These are phyloP conservation scores for Steinernema scapterisci DNA, from an alignment of 2,888 invertebrate genomes.

Conservation along the genomic window DNA sequence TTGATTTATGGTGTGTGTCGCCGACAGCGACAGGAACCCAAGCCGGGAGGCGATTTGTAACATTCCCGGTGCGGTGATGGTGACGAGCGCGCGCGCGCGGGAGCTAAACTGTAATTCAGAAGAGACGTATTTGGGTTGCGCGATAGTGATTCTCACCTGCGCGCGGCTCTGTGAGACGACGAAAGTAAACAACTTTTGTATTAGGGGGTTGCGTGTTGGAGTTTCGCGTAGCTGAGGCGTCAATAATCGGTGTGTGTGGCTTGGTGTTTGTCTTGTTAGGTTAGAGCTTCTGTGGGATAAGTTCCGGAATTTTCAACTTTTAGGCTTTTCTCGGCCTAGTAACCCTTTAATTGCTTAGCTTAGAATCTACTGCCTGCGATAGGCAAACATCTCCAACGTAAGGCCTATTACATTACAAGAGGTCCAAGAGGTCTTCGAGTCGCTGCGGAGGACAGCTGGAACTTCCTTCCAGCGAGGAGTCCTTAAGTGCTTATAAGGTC, in stretches of 20 bases:
- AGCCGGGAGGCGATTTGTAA: constrained; percentile 9
- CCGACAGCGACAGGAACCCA: constrained; percentile 18
- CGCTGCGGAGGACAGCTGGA: constrained; percentile 11
- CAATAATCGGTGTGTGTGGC: no score
- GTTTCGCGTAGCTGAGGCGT: no score
- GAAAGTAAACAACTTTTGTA: background rate
- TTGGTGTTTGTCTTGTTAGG: no score
- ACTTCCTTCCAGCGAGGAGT: constrained; percentile 22
- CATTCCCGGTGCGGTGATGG: constrained; percentile 11
- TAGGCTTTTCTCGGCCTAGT: no score
- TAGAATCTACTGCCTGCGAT: no score
- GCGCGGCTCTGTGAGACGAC: background rate
- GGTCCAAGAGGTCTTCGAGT: background rate
- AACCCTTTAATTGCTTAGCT: no score
- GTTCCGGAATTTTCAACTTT: no score
- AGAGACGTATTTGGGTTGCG: constrained; percentile 25
- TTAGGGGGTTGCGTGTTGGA: no score
- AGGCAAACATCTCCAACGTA: background rate
- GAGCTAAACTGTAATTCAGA: background rate
- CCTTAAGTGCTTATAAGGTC: constrained; percentile 23
- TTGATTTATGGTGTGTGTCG: constrained; percentile 30
- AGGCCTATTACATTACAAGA: constrained; percentile 25
- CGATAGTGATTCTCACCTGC: background rate
- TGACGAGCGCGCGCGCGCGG: background rate
- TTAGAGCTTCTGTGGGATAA: no score